Evolutionary conservation across 2,888 invertebrate species (phyloP).

Genomic region (Leucozona laternaria): DNA sequence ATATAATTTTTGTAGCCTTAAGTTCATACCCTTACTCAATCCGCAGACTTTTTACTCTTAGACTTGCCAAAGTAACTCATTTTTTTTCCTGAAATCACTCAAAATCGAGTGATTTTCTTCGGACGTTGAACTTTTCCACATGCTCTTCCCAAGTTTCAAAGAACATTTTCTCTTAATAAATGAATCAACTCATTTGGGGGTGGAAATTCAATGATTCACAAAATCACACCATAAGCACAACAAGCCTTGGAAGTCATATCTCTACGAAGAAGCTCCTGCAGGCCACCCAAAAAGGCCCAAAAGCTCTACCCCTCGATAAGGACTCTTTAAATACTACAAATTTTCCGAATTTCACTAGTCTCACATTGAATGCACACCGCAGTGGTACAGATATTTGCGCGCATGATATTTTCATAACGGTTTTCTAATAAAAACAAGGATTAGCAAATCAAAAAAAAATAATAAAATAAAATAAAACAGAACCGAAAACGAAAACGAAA

Average conservation of each 20-base stretch:
- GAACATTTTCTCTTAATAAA: constrained; percentile 38
- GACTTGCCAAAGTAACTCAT: constrained; percentile 25
- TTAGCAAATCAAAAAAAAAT: constrained; percentile 14
- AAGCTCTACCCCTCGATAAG: constrained; percentile 64
- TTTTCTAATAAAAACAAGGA: constrained; percentile 44
- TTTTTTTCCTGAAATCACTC: constrained; percentile 29
- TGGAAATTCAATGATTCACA: not conserved
- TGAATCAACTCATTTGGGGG: not conserved
- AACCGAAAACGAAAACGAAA: not conserved
- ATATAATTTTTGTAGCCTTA: not conserved
- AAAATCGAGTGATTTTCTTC: constrained; percentile 42
- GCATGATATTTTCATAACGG: constrained; percentile 53
- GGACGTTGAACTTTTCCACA: constrained; percentile 48
- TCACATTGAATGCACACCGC: constrained; percentile 70
- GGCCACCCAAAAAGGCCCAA: not conserved
- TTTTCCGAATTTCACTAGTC: constrained; percentile 70
- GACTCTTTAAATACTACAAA: constrained; percentile 71
- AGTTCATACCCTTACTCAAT: constrained; percentile 10
- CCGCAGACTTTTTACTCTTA: not conserved
- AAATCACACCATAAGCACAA: not conserved
- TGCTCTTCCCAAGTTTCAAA: constrained; percentile 16
- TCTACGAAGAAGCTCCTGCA: constrained; percentile 1
- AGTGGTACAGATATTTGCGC: constrained; percentile 44
- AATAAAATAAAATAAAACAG: not conserved
- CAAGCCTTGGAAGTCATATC: not conserved